Conservation (phyloP, 2,113 vertebrate genomes). For the Tamias sibiricus region DNA sequence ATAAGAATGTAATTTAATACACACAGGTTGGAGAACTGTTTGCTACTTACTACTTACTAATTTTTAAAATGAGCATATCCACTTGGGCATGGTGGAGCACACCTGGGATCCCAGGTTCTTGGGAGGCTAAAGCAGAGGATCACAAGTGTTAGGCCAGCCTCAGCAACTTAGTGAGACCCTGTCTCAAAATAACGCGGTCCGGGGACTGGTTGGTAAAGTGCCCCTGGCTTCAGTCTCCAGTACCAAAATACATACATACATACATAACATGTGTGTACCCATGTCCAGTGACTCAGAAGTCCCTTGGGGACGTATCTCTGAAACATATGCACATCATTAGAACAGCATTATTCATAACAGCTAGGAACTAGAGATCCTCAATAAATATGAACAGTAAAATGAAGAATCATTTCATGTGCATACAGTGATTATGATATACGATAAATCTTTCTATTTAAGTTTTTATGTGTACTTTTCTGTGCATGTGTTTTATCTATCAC, state of each 20-base stretch:
- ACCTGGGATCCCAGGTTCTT: too few relatives aligned
- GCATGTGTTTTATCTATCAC: background rate
- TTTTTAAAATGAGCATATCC: background rate
- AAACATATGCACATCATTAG: background rate
- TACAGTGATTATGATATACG: background rate
- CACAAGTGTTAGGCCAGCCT: too few relatives aligned
- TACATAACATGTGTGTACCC: too few relatives aligned
- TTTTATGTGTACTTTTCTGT: background rate
- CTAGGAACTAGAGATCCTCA: background rate
- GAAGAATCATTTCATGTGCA: background rate
- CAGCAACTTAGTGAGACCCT: too few relatives aligned
- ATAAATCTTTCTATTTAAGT: background rate
- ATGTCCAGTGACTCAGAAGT: background rate
- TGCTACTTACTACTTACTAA: background rate
- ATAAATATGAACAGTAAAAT: background rate
- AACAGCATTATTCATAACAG: background rate
- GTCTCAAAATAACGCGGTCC: too few relatives aligned
- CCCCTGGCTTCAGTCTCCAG: too few relatives aligned
- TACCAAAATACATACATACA: too few relatives aligned
- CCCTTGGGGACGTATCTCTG: fast-evolving
- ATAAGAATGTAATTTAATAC: background rate
- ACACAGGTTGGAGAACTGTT: background rate
- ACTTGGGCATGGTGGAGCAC: too few relatives aligned
- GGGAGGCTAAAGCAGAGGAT: too few relatives aligned
- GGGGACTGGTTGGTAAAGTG: too few relatives aligned